These are phyloP conservation scores for Drosophila hydei DNA, from an alignment of 1,140 invertebrate genomes.

Conservation along the genomic window DNA sequence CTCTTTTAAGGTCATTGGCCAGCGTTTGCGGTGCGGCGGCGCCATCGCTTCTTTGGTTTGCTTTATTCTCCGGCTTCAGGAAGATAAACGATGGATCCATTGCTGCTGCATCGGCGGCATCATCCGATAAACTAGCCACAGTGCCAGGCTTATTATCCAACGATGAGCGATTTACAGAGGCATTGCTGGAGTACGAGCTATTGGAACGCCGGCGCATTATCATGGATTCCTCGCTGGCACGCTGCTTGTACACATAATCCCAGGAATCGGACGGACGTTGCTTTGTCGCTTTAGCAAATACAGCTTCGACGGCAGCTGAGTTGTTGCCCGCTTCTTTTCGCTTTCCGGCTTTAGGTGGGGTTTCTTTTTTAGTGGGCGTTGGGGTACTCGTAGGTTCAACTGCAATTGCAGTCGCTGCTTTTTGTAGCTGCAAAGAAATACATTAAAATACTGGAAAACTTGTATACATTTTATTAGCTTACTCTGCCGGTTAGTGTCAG, in stretches of 20 bases:
- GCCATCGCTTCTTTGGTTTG: slow-evolving; percentile 65
- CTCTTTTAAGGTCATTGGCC: slow-evolving; percentile 65
- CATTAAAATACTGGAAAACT: background rate
- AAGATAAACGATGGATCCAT: slow-evolving; percentile 67
- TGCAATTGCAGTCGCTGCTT: slow-evolving; percentile 4
- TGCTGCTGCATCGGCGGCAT: slow-evolving; percentile 45
- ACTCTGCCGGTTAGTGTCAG: slow-evolving; percentile 85
- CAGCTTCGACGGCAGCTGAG: slow-evolving; percentile 13
- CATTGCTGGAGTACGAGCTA: slow-evolving; percentile 91
- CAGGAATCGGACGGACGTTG: slow-evolving; percentile 85
- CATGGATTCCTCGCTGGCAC: slow-evolving; percentile 89
- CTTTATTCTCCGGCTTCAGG: slow-evolving; percentile 72
- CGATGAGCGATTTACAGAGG: slow-evolving; percentile 84
- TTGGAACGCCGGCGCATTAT: slow-evolving; percentile 92
- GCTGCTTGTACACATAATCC: slow-evolving; percentile 86
- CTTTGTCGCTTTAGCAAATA: slow-evolving; percentile 60
- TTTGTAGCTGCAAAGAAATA: slow-evolving; percentile 28
- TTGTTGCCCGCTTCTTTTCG: slow-evolving; percentile 24
- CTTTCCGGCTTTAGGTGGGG: slow-evolving; percentile 5
- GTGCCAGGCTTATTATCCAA: slow-evolving; percentile 59
- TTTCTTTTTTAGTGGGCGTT: slow-evolving; percentile 65
- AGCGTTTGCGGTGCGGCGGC: slow-evolving; percentile 44
- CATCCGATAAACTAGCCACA: slow-evolving; percentile 45
- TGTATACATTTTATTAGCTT: slow-evolving; percentile 26
- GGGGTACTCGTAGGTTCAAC: background rate